Evolutionary conservation across 2,797 vertebrate species (phyloP).

Genomic region (Cossypha heuglini): DNA sequence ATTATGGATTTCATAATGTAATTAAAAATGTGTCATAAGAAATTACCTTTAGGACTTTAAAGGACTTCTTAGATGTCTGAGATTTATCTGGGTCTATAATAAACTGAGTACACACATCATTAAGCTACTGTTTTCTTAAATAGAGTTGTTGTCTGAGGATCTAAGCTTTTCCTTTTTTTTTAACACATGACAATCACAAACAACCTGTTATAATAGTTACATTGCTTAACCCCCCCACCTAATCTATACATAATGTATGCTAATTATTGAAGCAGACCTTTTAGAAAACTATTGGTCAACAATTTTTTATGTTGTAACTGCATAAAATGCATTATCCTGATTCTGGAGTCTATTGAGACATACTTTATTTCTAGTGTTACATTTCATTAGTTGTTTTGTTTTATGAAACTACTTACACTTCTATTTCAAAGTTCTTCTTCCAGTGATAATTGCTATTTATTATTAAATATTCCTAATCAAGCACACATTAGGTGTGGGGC

Average conservation of each 20-base stretch:
- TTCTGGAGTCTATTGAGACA: neutral
- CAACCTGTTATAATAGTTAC: neutral
- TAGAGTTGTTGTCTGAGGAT: neutral
- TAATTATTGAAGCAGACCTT: neutral
- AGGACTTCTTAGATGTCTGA: slow-evolving; percentile 5
- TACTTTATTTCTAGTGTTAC: neutral
- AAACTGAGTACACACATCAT: neutral
- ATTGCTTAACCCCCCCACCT: neutral
- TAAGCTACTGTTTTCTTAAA: neutral
- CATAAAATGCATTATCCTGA: neutral
- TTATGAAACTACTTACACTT: neutral
- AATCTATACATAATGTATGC: neutral
- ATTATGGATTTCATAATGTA: neutral
- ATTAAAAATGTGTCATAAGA: slow-evolving; percentile 31
- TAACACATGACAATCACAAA: neutral
- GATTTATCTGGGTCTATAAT: neutral
- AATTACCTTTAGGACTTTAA: slow-evolving; percentile 14
- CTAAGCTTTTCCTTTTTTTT: neutral
- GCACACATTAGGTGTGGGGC: neutral
- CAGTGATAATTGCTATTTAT: neutral
- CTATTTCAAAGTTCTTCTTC: neutral
- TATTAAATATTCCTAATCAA: neutral
- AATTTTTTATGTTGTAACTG: neutral
- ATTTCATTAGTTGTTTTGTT: neutral
- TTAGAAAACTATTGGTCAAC: neutral